phyloP scores from a whole-genome alignment of 2,113 vertebrate genomes.

The Saimiri boliviensis region DNA sequence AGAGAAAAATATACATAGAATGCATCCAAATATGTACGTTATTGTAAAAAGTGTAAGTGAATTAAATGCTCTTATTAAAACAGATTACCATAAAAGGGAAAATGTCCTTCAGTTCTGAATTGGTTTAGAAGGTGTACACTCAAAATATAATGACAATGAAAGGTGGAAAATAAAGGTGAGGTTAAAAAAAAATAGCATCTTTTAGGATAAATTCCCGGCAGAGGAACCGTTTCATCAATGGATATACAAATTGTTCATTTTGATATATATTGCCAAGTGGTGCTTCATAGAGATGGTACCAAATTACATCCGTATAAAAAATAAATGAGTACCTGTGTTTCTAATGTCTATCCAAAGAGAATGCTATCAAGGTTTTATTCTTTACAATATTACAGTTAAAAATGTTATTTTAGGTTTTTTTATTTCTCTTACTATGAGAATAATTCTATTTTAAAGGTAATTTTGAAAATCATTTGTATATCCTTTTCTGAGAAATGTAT shows the following conservation, averaged over 20 bases:
- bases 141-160: neutral
- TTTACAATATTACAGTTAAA: neutral
- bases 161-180: neutral
- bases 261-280: neutral
- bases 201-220: neutral
- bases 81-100: neutral
- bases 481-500: neutral
- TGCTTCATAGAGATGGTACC: neutral
- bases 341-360: neutral
- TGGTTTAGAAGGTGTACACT: neutral
- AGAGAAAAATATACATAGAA: neutral
- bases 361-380: neutral
- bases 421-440: constrained; percentile 5
- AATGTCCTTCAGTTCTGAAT: neutral
- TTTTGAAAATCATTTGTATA: constrained; percentile 14
- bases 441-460: neutral
- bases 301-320: neutral
- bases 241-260: neutral
- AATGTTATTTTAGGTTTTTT: neutral
- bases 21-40: neutral
- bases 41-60: neutral
- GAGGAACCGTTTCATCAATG: neutral
- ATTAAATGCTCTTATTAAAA: neutral
- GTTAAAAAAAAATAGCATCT: neutral
- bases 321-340: neutral